Evolutionary conservation across 2,797 vertebrate species (phyloP).

Genomic region (Danionella dracula): DNA sequence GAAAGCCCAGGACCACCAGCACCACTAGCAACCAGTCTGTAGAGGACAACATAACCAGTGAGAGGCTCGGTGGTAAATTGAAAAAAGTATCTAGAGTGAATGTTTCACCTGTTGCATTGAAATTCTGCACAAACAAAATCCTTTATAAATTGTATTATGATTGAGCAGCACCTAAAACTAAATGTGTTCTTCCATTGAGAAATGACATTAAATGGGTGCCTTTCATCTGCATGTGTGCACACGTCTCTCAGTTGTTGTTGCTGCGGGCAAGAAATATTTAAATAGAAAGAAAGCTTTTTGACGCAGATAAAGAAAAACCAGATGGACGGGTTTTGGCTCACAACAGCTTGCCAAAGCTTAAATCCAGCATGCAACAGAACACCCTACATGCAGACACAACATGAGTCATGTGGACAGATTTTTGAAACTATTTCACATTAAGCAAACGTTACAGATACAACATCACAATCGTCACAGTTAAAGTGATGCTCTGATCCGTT

Average conservation of each 20-base stretch:
- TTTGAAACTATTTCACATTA: background rate
- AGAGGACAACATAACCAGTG: background rate
- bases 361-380: slow-evolving; percentile 13
- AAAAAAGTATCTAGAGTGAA: background rate
- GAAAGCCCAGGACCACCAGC: slow-evolving; percentile 73
- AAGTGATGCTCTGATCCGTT: no score
- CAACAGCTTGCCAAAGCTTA: background rate
- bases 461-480: no score
- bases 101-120: background rate
- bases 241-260: background rate
- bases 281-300: background rate
- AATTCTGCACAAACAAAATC: background rate
- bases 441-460: no score
- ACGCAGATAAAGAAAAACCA: slow-evolving; percentile 16
- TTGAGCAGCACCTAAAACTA: no score
- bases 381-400: slow-evolving; percentile 1
- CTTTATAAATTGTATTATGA: no score
- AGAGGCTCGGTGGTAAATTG: background rate
- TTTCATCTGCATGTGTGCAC: slow-evolving; percentile 1
- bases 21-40: slow-evolving; percentile 88
- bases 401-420: background rate
- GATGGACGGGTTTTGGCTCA: slow-evolving; percentile 13
- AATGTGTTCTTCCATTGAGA: background rate
- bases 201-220: background rate
- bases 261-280: background rate